These are phyloP conservation scores for Drosophila saltans DNA, from an alignment of 1,140 invertebrate species.

Conservation along the genomic window DNA sequence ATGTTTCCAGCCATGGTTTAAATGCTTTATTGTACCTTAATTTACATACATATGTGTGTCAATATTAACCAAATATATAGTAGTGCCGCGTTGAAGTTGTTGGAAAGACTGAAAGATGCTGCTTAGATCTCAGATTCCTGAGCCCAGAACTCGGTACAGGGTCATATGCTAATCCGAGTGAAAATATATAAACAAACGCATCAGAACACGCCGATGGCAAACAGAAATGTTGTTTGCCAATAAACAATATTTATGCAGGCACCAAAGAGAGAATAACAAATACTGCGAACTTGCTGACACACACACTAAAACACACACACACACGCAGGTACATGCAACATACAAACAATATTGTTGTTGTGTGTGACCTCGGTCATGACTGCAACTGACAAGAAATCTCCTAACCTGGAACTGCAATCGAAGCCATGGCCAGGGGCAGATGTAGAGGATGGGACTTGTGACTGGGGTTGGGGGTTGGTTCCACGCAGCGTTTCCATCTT, in stretches of 20 bases:
- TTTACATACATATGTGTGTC: conserved; percentile 39
- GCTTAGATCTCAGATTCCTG: conserved; percentile 12
- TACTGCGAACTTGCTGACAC: conserved; percentile 16
- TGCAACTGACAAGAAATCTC: conserved; percentile 36
- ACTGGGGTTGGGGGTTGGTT: background rate
- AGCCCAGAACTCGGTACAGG: conserved; percentile 25
- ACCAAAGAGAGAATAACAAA: conserved; percentile 24
- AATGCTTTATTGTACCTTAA: conserved; percentile 14
- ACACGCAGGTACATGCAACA: conserved; percentile 3
- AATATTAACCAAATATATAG: conserved; percentile 56
- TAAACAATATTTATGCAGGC: conserved; percentile 48
- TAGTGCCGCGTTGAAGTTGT: conserved; percentile 30
- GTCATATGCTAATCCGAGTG: conserved; percentile 39
- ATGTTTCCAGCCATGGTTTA: background rate
- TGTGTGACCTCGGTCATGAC: conserved; percentile 35
- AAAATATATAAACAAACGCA: conserved; percentile 46
- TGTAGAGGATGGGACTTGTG: background rate
- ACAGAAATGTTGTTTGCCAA: conserved; percentile 51
- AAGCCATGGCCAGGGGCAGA: background rate
- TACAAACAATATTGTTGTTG: conserved; percentile 11
- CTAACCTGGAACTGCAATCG: background rate
- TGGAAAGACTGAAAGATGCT: background rate
- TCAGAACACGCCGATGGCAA: conserved; percentile 48
- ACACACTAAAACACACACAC: conserved; percentile 21
- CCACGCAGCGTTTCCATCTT: conserved; percentile 18